Conservation (phyloP, 2,113 vertebrate species). For the Nycticebus coucang region DNA sequence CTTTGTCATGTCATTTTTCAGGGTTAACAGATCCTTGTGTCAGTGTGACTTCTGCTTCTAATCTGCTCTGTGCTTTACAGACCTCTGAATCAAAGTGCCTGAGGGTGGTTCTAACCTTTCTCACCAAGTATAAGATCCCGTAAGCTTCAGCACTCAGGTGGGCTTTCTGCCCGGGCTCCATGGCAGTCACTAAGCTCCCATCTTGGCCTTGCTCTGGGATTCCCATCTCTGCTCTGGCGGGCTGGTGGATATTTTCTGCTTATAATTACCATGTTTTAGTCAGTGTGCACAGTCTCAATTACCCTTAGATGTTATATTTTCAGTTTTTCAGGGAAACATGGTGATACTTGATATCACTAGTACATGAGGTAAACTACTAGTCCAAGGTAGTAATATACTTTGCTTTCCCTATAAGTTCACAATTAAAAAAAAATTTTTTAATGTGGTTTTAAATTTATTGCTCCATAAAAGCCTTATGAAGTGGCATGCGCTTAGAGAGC, state of each 20-base stretch:
- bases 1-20: not conserved
- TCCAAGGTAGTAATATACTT: not conserved
- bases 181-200: not conserved
- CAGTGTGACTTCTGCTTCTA: conserved; percentile 1
- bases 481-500: not conserved
- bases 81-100: not conserved
- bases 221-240: not conserved
- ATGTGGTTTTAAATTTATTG: not conserved
- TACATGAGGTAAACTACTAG: too few relatives aligned
- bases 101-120: not conserved
- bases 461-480: not conserved
- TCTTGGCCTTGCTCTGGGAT: not conserved
- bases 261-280: not conserved
- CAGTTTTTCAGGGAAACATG: too few relatives aligned
- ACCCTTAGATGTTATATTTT: not conserved
- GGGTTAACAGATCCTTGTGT: not conserved
- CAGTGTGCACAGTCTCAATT: not conserved
- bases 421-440: not conserved
- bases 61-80: not conserved
- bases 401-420: not conserved
- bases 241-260: not conserved
- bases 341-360: too few relatives aligned
- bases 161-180: not conserved
- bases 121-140: not conserved
- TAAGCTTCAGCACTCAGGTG: not conserved